Evolutionary conservation across 2,888 invertebrate genomes (phyloP), one percentile per base, ranked within the genome.

Genomic region (Lysandra coridon): DNA sequence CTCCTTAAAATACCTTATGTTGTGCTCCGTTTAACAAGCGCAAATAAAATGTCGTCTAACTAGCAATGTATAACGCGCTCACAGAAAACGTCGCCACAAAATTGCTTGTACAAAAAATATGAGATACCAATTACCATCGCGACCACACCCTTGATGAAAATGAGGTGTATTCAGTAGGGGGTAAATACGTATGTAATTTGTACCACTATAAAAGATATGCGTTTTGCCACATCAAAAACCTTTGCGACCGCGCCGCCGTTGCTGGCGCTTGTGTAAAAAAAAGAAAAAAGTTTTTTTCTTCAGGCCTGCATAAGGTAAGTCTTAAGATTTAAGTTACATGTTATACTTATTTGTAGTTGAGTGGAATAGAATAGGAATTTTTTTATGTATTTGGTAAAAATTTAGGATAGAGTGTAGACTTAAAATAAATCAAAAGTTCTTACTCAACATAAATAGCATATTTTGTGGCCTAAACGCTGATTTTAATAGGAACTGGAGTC

Each of bases 81-180:
- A 80, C 78, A 77, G 44, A 78, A 79, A 83, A 78, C 82, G 84
- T 75, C 74, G 5, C 44, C 4, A 14, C 14, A 12, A 76, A 12
- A 62, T 75, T 30, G 40, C 23, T 5, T 62, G 30, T 33, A 82
- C 80, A 64, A 80, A 79, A 73, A 79, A 83, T 85, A 83, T 84
- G 85, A 87, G 87, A 91, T 84, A 84, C 83, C 85, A 85, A 92
- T 92, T 90, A 91, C 90, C 89, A 90, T 91, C 89, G 81, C 84
- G 85, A 87, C 88, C 89, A 92, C 90, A 92, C 87, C 93, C 94
- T 91, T 86, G 81, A 84, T 87, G 85, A 84, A 85, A 80, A 94
- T 91, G 92, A 94, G 86, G 85, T 84, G 84, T 88, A 92, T 92
- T 92, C 94, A 93, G 91, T 93, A 91, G 94, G 94, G 87, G 91